A percentile compares a stretch with the other conserved stretches of the same genome.
These are phyloP conservation scores for Eustalomyia histrio DNA, from an alignment of 2,888 invertebrate genomes.

Conservation along the genomic window DNA sequence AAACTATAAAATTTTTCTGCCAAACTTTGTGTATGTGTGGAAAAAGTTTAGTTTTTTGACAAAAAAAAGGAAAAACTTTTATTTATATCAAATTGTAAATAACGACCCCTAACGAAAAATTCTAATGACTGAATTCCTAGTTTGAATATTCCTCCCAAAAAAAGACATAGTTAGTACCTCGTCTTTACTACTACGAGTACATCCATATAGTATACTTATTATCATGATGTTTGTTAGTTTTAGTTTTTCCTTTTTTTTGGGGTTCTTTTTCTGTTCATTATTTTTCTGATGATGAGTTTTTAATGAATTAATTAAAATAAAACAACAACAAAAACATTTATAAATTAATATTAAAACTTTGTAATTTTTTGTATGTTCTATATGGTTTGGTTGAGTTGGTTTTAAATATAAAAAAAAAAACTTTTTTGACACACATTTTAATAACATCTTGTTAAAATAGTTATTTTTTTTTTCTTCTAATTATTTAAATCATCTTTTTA, in stretches of 20 bases:
- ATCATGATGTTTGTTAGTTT: slow-evolving; percentile 11
- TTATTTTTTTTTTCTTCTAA: not conserved
- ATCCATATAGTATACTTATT: not conserved
- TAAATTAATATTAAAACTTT: slow-evolving; percentile 40
- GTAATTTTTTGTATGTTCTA: slow-evolving; percentile 35
- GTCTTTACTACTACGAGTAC: too few relatives aligned
- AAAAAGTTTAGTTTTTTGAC: not conserved
- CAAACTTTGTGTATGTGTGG: slow-evolving; percentile 5
- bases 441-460: slow-evolving; percentile 19
- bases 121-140: slow-evolving; percentile 8
- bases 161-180: too few relatives aligned
- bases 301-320: slow-evolving; percentile 63
- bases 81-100: slow-evolving; percentile 26
- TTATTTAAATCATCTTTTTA: not conserved
- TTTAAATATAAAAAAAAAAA: not conserved
- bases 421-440: slow-evolving; percentile 49
- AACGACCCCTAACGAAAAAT: slow-evolving; percentile 31
- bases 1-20: not conserved
- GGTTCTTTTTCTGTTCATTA: slow-evolving; percentile 22
- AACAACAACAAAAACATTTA: slow-evolving; percentile 18
- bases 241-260: slow-evolving; percentile 14
- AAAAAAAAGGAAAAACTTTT: not conserved
- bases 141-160: not conserved
- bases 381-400: slow-evolving; percentile 13
- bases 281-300: slow-evolving; percentile 57